A percentile compares a stretch with the other conserved stretches of the same genome.
phyloP scores from a whole-genome alignment of 2,888 invertebrate genomes.

The Euproctis similis region DNA sequence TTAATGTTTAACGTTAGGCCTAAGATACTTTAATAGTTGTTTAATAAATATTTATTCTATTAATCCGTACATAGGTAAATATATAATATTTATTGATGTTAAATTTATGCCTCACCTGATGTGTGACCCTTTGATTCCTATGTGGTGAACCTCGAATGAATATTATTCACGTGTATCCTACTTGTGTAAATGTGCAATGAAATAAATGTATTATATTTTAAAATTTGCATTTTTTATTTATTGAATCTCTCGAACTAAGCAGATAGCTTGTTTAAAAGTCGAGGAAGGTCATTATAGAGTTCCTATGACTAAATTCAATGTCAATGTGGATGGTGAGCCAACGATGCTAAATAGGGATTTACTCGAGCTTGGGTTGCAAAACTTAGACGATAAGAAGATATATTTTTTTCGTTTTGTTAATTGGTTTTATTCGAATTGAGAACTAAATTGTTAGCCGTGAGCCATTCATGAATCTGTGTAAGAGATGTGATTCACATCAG shows the following conservation, averaged over 20 bases:
- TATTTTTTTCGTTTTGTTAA: too few relatives aligned
- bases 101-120: conserved; percentile 16
- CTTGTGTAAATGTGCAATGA: conserved; percentile 27
- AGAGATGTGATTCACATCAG: too few relatives aligned
- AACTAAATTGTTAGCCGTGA: too few relatives aligned
- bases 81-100: conserved; percentile 10
- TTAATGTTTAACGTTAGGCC: conserved; percentile 11
- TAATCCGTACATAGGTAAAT: conserved; percentile 9
- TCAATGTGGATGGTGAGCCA: too few relatives aligned
- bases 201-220: conserved; percentile 44
- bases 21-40: conserved; percentile 13
- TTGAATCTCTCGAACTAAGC: not conserved
- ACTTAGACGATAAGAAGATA: too few relatives aligned
- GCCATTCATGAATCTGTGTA: too few relatives aligned
- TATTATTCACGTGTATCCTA: conserved; percentile 14
- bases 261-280: too few relatives aligned
- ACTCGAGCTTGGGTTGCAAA: too few relatives aligned
- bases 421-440: too few relatives aligned
- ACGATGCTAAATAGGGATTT: too few relatives aligned
- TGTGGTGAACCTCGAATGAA: conserved; percentile 35
- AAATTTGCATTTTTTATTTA: conserved; percentile 18
- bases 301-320: too few relatives aligned
- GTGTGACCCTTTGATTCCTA: conserved; percentile 32
- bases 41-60: conserved; percentile 13
- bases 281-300: too few relatives aligned